A percentile compares a stretch with the other conserved stretches of the same genome.
These are phyloP conservation scores for Sciurus vulgaris DNA, from an alignment of 2,797 vertebrate species.

Conservation along the genomic window DNA sequence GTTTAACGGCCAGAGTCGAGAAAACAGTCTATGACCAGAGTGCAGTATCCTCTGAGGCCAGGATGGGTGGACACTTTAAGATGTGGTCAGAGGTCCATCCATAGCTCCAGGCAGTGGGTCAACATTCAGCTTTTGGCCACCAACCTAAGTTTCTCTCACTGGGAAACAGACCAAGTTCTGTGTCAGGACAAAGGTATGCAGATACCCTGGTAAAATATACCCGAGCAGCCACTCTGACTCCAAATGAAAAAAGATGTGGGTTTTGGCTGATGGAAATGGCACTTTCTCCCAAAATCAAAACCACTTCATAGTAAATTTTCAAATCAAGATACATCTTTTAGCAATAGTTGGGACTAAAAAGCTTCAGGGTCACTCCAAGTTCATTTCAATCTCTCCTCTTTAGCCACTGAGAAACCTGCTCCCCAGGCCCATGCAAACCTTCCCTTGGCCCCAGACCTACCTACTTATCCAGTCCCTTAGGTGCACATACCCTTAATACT, in stretches of 20 bases:
- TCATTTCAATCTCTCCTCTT: background rate
- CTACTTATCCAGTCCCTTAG: background rate
- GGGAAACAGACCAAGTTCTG: background rate
- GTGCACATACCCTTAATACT: background rate
- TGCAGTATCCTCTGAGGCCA: background rate
- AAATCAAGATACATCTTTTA: background rate
- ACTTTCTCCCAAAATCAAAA: slow-evolving; percentile 37
- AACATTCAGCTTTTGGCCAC: background rate
- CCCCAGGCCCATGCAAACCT: background rate
- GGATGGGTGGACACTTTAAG: background rate
- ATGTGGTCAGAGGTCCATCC: background rate
- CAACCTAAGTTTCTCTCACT: background rate
- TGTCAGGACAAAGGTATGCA: slow-evolving; percentile 9
- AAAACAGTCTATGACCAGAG: background rate
- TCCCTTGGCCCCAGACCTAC: background rate
- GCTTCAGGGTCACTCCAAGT: background rate
- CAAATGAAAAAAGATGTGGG: background rate
- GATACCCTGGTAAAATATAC: background rate
- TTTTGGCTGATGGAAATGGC: background rate
- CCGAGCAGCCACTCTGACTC: background rate
- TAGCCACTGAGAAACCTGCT: background rate
- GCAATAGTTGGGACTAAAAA: background rate
- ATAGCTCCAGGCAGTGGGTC: background rate
- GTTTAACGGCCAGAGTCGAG: background rate
- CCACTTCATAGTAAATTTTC: slow-evolving; percentile 43